Conservation (phyloP, 1,140 invertebrate genomes). For the Eumaeus atala region DNA sequence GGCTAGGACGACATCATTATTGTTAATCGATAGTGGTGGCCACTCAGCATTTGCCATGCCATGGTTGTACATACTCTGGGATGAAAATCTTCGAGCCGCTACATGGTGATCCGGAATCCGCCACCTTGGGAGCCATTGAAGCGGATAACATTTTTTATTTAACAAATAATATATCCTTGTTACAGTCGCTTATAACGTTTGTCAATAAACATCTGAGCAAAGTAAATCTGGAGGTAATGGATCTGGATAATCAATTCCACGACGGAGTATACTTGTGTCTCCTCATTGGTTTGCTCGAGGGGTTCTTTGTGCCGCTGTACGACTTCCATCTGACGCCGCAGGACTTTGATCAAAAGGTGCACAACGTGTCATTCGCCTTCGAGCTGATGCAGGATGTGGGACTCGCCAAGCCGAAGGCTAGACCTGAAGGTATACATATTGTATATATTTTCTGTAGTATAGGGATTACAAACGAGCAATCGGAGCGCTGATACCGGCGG, state of each 20-base stretch:
- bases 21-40: too few relatives aligned
- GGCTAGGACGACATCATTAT: too few relatives aligned
- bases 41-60: too few relatives aligned
- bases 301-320: constrained; percentile 98
- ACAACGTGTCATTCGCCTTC: constrained; percentile 97
- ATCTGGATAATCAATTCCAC: constrained; percentile 96
- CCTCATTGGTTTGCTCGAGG: constrained; percentile 96
- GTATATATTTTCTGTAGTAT: too few relatives aligned
- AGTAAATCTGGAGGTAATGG: constrained; percentile 95
- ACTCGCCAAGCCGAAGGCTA: constrained; percentile 94
- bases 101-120: too few relatives aligned
- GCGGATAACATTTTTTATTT: too few relatives aligned
- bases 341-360: constrained; percentile 93
- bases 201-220: constrained; percentile 98
- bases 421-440: constrained; percentile 88
- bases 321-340: constrained; percentile 94
- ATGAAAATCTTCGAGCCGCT: too few relatives aligned
- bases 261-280: constrained; percentile 97
- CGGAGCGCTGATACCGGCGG: too few relatives aligned
- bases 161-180: constrained; percentile 31
- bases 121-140: too few relatives aligned
- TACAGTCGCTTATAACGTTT: constrained; percentile 94
- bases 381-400: constrained; percentile 98
- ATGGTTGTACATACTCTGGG: too few relatives aligned
- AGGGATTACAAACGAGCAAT: too few relatives aligned